Base-by-base conservation (phyloP, 1,140 invertebrate species). In the Plodia interpunctella region DNA sequence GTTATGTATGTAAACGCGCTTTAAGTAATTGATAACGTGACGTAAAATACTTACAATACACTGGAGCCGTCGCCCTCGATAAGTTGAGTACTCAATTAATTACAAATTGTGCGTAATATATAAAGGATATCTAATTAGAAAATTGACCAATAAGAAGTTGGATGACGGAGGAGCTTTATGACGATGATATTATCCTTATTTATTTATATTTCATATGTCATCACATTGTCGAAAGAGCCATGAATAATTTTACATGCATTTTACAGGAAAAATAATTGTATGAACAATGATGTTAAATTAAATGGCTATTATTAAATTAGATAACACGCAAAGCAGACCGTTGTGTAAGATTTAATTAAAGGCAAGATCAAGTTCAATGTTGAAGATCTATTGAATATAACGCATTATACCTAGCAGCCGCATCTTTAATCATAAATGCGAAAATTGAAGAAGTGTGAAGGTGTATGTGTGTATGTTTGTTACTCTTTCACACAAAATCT, bases 1-100 rank as follows among this genome's bases (percentile, higher is more conserved):
- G 81, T 88, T 88, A 83, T 85, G 84, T 88, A 80, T 84, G 76
- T 80, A 84, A 87, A 87, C 78, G 72, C 74, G 74, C 72, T 68
- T 74, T 73, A 80, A 80, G 71, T 76, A 74, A 80, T 80, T 81
- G 76, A 80, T 80, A 80, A 75, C 58, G 80, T 87, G 78, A 86
- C 80, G 75, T 83, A 82, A 84, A 83, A 67, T 73, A 61, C 62
- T 60, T 64, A 66, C 50, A 32, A 32, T 32, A 32, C 30, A 11
- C 11, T 9, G 11, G 0, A 49, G 49, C 49, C 49, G 13, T 19
- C 8, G 15, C 18, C 6, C 49, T 49, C 18, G 3, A 49, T 18
- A 17, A 17, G 2, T 49, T 49, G 8, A 17, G 49, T 49, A 49
- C 49, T 49, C 18, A 13, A 25, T 55, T 10, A 32, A 9, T 8